Evolutionary conservation across 2,888 invertebrate genomes (phyloP).

Genomic region (Eupithecia tripunctaria): DNA sequence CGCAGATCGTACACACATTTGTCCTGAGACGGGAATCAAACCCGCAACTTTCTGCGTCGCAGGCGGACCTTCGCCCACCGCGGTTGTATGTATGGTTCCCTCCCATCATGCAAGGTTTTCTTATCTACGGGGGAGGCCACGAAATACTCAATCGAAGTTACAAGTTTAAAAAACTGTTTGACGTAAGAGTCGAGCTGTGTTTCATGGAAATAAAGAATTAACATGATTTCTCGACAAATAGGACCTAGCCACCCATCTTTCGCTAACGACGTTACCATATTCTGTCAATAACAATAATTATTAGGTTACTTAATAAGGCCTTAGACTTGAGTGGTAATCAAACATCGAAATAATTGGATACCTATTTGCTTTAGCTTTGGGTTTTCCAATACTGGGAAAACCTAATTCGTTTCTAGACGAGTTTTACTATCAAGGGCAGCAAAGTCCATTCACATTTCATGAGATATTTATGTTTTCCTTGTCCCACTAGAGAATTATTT

Average conservation of each 20-base stretch:
- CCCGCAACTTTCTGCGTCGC: too few relatives aligned
- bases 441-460: constrained; percentile 15
- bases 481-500: neutral
- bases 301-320: neutral
- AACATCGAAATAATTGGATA: constrained; percentile 24
- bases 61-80: too few relatives aligned
- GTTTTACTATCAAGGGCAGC: constrained; percentile 16
- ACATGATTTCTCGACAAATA: too few relatives aligned
- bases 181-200: too few relatives aligned
- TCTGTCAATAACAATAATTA: neutral
- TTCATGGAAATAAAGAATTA: too few relatives aligned
- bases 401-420: constrained; percentile 19
- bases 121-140: too few relatives aligned
- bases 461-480: neutral
- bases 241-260: too few relatives aligned
- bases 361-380: constrained; percentile 34
- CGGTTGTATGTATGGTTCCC: too few relatives aligned
- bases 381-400: constrained; percentile 47
- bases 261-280: neutral
- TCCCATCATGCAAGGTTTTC: too few relatives aligned
- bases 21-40: too few relatives aligned
- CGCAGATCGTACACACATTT: too few relatives aligned
- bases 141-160: too few relatives aligned
- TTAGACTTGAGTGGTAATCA: constrained; percentile 20
- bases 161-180: neutral